Evolutionary conservation across 2,888 invertebrate genomes (phyloP).

Genomic region (Cremastinae sp.): DNA sequence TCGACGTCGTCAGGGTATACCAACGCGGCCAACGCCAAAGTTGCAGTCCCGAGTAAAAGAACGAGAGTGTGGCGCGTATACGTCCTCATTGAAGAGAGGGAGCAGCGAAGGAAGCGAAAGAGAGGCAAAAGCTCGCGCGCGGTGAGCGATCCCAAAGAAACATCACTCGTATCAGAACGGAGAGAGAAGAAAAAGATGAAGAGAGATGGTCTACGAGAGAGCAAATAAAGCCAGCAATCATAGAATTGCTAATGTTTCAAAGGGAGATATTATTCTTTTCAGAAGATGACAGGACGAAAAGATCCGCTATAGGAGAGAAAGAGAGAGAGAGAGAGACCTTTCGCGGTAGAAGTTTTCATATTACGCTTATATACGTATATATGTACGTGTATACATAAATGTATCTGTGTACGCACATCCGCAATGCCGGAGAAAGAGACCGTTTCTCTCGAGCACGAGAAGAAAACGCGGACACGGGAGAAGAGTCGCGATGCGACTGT

Average conservation of each 20-base stretch:
- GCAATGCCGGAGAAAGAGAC: conserved; percentile 3
- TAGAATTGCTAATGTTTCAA: conserved; percentile 77
- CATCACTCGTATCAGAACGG: conserved; percentile 27
- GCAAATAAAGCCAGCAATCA: conserved; percentile 75
- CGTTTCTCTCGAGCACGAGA: conserved; percentile 41
- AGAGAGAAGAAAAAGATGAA: neutral
- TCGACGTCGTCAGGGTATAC: neutral
- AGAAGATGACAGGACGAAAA: conserved; percentile 67
- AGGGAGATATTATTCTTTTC: conserved; percentile 75
- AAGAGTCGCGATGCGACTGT: conserved; percentile 41
- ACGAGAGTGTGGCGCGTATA: conserved; percentile 12
- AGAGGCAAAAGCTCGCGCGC: conserved; percentile 51
- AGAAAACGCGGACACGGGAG: conserved; percentile 30
- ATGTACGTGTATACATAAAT: neutral
- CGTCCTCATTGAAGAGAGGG: conserved; percentile 15
- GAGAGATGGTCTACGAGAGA: conserved; percentile 36
- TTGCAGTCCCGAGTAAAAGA: conserved; percentile 29
- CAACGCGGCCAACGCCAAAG: conserved; percentile 28
- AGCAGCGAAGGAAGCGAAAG: conserved; percentile 43
- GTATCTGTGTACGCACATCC: too few relatives aligned
- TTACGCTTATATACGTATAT: too few relatives aligned
- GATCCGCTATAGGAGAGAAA: conserved; percentile 14
- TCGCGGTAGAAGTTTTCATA: too few relatives aligned
- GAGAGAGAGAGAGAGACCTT: conserved; percentile 26
- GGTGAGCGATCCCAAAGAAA: conserved; percentile 50